Evolutionary conservation across 2,113 vertebrate genomes (phyloP), one percentile per base, ranked within the genome.

Genomic region (Porphyrio hochstetteri): DNA sequence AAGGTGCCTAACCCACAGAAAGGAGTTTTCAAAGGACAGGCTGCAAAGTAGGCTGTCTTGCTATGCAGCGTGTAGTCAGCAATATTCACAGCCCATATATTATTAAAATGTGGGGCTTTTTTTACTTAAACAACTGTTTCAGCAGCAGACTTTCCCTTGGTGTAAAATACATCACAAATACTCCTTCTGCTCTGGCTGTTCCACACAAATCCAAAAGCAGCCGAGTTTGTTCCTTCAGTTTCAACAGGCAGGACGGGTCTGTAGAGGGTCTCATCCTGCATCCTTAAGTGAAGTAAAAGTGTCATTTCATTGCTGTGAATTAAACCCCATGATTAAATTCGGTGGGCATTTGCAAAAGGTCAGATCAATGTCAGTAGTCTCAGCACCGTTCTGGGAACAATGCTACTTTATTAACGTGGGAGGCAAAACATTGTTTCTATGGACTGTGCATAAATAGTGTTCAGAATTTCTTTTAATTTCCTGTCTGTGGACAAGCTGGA

Each of bases 391-490:
- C 19, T 64, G 69, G 83, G 40, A 94, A 76, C 16, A 53, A 33
- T 8, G 69, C 72, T 68, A 13, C 76, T 92, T 96, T 88, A 90
- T 96, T 94, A 94, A 71, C 0, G 4, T 50, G 64, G 59, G 67
- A 88, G 74, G 68, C 31, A 74, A 65, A 85, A 88, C 23, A 33
- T 91, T 80, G 93, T 93, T 96, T 93, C 82, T 91, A 88, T 90
- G 85, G 75, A 80, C 72, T 82, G 65, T 82, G 82, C 87, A 90
- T 91, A 89, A 94, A 85, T 15, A 67, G 44, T 24, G 33, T 21
- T 86, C 33, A 65, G 79, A 87, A 56, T 25, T 42, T 14, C 81
- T 76, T 65, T 96, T 95, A 97, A 96, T 96, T 93, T 96, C 96
- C 96, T 97, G 95, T 85, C 75, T 61, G 63, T 46, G 55, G 92